A percentile compares a stretch with the other conserved stretches of the same genome.
Evolutionary conservation across 1,140 invertebrate species (phyloP).

Genomic region (Bombus superbus): DNA sequence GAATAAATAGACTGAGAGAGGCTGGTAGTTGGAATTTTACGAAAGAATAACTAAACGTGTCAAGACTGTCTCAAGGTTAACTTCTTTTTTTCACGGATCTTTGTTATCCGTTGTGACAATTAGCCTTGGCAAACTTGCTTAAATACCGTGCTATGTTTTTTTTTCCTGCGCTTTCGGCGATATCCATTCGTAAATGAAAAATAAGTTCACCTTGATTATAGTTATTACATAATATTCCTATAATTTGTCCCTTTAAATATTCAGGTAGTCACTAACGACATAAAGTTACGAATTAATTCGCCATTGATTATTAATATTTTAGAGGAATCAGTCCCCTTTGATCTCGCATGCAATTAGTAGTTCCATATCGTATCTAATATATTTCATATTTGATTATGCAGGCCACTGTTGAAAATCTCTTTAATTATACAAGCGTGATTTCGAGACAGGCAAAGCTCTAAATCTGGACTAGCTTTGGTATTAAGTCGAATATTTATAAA

Average conservation of each 20-base stretch:
- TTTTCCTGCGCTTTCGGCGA: background rate
- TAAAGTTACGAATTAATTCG: background rate
- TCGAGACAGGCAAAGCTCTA: background rate
- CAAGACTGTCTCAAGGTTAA: background rate
- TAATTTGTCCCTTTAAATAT: background rate
- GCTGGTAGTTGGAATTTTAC: background rate
- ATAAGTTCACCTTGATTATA: background rate
- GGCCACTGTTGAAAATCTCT: background rate
- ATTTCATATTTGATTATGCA: background rate
- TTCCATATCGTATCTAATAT: background rate
- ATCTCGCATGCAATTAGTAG: background rate
- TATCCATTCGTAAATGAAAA: background rate
- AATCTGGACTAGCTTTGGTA: background rate
- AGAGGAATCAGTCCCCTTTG: background rate
- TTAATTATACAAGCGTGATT: background rate
- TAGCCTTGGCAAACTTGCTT: background rate
- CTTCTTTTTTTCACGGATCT: background rate
- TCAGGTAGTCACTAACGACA: background rate
- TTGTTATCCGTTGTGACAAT: background rate
- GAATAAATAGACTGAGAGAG: background rate
- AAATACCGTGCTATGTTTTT: too few species aligned
- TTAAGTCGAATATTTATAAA: background rate
- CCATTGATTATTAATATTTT: constrained; percentile 5
- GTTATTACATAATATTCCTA: background rate
- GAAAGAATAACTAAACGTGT: too few species aligned